A percentile compares a stretch with the other conserved stretches of the same genome.
These are phyloP conservation scores for Trachythela sp. DNA, from an alignment of 64 coral and sea anemone genomes.

Conservation along the genomic window DNA sequence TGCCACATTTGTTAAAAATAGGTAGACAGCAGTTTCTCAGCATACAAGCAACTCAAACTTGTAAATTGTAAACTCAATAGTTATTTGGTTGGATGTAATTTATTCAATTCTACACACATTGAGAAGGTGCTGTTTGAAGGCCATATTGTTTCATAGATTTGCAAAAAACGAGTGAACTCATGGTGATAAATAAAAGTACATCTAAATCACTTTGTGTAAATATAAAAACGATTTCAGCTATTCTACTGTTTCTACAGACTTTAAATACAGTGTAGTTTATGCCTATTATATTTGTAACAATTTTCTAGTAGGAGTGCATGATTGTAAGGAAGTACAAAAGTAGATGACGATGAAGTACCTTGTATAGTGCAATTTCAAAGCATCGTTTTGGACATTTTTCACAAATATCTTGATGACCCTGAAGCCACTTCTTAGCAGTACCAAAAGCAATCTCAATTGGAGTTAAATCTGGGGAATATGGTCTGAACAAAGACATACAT, in stretches of 20 bases:
- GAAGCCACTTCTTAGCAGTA: constrained; percentile 1
- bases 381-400: constrained; percentile 14
- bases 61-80: too few species aligned
- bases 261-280: too few species aligned
- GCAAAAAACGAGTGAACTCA: too few species aligned
- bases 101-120: too few species aligned
- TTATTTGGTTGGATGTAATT: too few species aligned
- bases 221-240: not conserved
- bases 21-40: too few species aligned
- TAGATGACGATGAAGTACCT: not conserved
- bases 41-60: too few species aligned
- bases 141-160: too few species aligned
- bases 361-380: constrained; percentile 33
- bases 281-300: not conserved
- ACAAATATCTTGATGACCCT: not conserved
- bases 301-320: not conserved
- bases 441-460: constrained; percentile 6
- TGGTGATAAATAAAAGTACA: not conserved
- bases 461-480: constrained; percentile 34
- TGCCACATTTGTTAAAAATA: too few species aligned
- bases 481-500: not conserved
- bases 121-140: too few species aligned
- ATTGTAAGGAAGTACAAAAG: not conserved
- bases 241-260: too few species aligned
- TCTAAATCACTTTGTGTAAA: not conserved